phyloP scores from a whole-genome alignment of 1,140 invertebrate species.

The Drosophila pandora region DNA sequence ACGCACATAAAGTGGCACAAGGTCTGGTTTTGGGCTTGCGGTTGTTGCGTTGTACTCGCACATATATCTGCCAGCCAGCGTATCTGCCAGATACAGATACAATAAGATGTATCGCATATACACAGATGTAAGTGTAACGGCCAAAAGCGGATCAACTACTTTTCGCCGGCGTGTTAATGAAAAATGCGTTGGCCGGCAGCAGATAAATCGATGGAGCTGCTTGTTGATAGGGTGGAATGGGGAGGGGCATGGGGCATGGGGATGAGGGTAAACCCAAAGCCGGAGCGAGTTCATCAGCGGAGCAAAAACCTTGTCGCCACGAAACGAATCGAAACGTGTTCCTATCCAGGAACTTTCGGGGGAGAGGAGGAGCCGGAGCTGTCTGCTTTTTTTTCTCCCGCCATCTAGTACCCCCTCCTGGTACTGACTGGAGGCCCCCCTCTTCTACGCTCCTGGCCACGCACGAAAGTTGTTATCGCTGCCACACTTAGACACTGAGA shows the following conservation, averaged over 20 bases:
- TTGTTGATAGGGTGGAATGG: neutral
- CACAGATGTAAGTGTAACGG: conserved; percentile 52
- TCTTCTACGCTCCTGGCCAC: conserved; percentile 16
- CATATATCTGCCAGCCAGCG: conserved; percentile 15
- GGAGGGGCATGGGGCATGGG: neutral
- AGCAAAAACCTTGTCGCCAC: conserved; percentile 70
- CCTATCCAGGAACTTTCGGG: conserved; percentile 10
- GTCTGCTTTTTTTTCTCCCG: conserved; percentile 20
- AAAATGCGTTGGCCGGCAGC: conserved; percentile 67
- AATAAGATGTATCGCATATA: conserved; percentile 49
- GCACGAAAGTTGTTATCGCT: conserved; percentile 72
- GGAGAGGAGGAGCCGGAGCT: neutral
- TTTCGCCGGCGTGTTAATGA: conserved; percentile 63
- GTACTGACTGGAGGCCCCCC: neutral
- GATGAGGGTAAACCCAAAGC: neutral
- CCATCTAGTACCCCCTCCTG: neutral
- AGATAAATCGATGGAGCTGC: neutral
- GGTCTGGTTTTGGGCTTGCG: conserved; percentile 70
- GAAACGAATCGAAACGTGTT: conserved; percentile 61
- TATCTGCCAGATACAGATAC: conserved; percentile 56
- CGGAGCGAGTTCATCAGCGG: conserved; percentile 70
- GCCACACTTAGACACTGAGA: conserved; percentile 61
- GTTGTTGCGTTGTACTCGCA: conserved; percentile 25
- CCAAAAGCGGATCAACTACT: conserved; percentile 73
- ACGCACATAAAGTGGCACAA: conserved; percentile 66